Base-by-base conservation (phyloP, 2,888 invertebrate species). In the Agrotis ipsilon region DNA sequence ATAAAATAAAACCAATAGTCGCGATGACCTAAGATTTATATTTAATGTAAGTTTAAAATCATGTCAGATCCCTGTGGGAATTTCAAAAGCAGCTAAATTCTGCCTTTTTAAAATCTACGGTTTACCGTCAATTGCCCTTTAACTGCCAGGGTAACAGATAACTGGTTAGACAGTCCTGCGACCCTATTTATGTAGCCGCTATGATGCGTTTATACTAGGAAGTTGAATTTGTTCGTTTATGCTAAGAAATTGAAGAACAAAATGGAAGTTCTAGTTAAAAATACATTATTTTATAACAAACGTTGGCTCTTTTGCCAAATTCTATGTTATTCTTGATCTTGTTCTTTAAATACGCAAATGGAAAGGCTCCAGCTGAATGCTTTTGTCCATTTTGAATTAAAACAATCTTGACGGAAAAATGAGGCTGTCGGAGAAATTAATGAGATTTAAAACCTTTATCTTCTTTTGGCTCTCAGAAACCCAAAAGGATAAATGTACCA, bases 381-480 rank as follows among this genome's bases (percentile, higher is more conserved):
- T 61, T 75, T 81, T 59, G 49, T 46, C 39, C 66, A 16, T 60
- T 75, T 60, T 55, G 21, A 60, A 75, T 75, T 52, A 55, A 75
- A 80, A 63, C 75, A 63, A 59, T 75, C 32, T 54, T 59, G 39
- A 59, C 32, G 39, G 52, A 19, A 21, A 78, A 78, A 71, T 52
- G 43, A 27, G 72, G 18, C 27, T 55, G 49, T 75, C 66, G 24
- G 59, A 55, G 46, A 59, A 75, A 55, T 63, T 59, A 49, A 54
- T 80, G 54, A 78, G 57, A 58, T 72, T 78, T 78, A 49, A 78
- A 72, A 48, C 43, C 27, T 21, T 4, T 55, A 32, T 32, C 32
- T 32, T 32, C 32, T 32, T 60, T 55, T 46, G 9, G 5, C 7
- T 46, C 18, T 11, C 14, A 59, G 48, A 55, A 45, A 3, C n/a